These are phyloP conservation scores for Hypolimnas misippus DNA, from an alignment of 2,888 invertebrate species.

Conservation along the genomic window DNA sequence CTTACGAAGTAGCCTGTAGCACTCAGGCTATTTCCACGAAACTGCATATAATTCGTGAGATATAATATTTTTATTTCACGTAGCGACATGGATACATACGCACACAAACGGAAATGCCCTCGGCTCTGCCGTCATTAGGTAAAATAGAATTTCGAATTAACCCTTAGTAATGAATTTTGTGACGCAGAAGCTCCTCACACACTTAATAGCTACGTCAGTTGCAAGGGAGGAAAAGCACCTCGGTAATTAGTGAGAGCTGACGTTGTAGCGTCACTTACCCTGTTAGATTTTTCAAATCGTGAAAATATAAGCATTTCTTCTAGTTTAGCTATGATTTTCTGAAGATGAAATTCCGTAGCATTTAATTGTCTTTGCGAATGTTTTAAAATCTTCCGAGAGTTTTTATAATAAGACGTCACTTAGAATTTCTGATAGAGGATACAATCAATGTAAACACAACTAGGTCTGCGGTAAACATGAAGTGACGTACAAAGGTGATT, in stretches of 20 bases:
- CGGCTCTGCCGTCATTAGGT: not conserved
- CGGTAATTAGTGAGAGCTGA: slow-evolving; percentile 12
- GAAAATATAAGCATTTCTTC: not conserved
- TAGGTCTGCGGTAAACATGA: not conserved
- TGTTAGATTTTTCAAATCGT: not conserved
- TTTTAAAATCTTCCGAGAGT: not conserved
- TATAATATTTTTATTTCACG: not conserved
- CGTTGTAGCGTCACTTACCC: not conserved
- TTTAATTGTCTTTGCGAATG: not conserved
- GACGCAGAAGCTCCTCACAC: not conserved
- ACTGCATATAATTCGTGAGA: not conserved
- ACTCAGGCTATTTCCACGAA: no score
- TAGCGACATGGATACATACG: no score
- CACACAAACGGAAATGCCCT: not conserved
- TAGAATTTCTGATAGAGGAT: not conserved
- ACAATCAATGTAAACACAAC: not conserved
- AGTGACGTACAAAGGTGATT: not conserved
- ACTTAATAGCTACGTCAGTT: slow-evolving; percentile 4
- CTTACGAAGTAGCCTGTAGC: not conserved
- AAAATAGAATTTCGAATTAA: not conserved
- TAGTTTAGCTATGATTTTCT: not conserved
- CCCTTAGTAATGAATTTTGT: not conserved
- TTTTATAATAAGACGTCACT: not conserved
- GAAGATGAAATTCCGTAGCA: not conserved
- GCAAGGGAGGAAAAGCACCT: not conserved